Percentiles rank a stretch among this genome's conserved stretches.
Evolutionary conservation across 1,140 invertebrate genomes (phyloP).

Genomic region (Platorchestia sp.): DNA sequence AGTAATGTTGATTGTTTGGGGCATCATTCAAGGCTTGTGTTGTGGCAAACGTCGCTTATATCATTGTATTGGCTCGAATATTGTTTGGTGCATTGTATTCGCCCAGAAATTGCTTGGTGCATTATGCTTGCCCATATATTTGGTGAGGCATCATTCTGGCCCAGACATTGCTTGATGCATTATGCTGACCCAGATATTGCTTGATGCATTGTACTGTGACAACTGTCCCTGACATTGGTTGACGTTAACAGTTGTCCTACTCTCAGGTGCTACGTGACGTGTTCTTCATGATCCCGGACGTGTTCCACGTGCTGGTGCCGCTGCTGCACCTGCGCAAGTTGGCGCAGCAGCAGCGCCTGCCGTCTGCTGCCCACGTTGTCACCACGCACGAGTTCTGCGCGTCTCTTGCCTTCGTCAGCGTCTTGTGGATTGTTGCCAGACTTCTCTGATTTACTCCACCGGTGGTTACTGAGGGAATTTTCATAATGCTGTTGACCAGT

Average conservation of each 20-base stretch:
- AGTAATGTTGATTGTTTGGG: too few species aligned
- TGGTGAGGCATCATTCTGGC: too few species aligned
- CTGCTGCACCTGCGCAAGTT: conserved; percentile 71
- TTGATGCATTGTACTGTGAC: neutral
- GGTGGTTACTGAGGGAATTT: neutral
- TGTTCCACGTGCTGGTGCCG: conserved; percentile 79
- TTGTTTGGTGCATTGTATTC: too few species aligned
- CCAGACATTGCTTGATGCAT: too few species aligned
- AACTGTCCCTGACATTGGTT: neutral
- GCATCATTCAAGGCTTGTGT: too few species aligned
- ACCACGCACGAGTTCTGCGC: conserved; percentile 62
- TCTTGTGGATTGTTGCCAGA: conserved; percentile 57
- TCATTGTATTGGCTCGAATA: too few species aligned
- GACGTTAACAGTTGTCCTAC: neutral
- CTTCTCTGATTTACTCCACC: neutral
- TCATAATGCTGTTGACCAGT: neutral
- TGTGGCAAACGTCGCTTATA: too few species aligned
- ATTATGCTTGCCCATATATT: too few species aligned
- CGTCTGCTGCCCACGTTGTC: conserved; percentile 63
- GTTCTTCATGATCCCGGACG: conserved; percentile 82
- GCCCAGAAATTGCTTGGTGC: too few species aligned
- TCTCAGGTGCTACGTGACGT: conserved; percentile 79
- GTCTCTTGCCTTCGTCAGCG: conserved; percentile 58
- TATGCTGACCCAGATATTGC: too few species aligned
- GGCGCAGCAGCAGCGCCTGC: conserved; percentile 62